These are phyloP conservation scores for Hypsopygia costalis DNA, from an alignment of 2,888 invertebrate genomes.

Conservation along the genomic window DNA sequence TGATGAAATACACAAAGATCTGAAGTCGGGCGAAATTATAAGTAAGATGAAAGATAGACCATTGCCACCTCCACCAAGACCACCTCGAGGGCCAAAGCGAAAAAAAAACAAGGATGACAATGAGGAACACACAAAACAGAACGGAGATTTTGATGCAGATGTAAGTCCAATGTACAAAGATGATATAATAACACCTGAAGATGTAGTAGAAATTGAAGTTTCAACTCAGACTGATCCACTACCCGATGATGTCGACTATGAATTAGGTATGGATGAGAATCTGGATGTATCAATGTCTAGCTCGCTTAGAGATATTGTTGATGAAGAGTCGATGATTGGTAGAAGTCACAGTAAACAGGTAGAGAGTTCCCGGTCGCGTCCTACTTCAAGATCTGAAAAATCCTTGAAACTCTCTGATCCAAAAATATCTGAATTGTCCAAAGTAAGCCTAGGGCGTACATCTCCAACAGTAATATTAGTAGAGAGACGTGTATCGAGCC, in stretches of 20 bases:
- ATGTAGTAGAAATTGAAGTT: constrained; percentile 84
- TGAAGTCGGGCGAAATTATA: constrained; percentile 88
- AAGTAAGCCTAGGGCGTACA: constrained; percentile 76
- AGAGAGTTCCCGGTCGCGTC: constrained; percentile 70
- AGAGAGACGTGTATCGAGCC: constrained; percentile 81
- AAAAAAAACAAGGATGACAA: constrained; percentile 50
- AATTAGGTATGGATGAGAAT: constrained; percentile 75
- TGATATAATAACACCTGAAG: constrained; percentile 38
- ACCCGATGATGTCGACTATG: constrained; percentile 87
- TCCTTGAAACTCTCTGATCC: constrained; percentile 78
- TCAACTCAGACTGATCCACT: constrained; percentile 93
- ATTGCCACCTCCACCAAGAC: constrained; percentile 91
- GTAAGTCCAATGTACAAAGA: constrained; percentile 24
- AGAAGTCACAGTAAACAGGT: constrained; percentile 69
- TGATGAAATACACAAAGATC: constrained; percentile 81
- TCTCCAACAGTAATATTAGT: constrained; percentile 83
- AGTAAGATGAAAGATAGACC: constrained; percentile 93
- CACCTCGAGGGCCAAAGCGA: constrained; percentile 83
- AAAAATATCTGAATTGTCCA: constrained; percentile 77
- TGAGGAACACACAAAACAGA: constrained; percentile 21
- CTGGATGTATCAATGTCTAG: constrained; percentile 69
- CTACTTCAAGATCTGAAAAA: constrained; percentile 79
- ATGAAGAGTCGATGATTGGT: constrained; percentile 76
- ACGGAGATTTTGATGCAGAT: constrained; percentile 26
- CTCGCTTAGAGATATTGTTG: constrained; percentile 64